phyloP scores from a whole-genome alignment of 1,140 invertebrate genomes.

The Cotesia typhae region DNA sequence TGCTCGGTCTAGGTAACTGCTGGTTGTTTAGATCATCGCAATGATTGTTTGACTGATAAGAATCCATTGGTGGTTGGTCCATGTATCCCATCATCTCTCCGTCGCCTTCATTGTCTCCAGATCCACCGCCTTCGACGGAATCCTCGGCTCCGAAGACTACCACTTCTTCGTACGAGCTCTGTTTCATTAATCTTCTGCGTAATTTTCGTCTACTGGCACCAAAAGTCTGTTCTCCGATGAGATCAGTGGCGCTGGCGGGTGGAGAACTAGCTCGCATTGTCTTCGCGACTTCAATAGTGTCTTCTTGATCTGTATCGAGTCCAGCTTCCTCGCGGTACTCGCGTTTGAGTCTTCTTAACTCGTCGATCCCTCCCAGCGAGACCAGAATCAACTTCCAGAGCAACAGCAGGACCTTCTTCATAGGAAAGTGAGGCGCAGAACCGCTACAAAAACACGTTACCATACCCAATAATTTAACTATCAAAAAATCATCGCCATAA shows the following conservation, averaged over 20 bases:
- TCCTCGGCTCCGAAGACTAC: constrained; percentile 51
- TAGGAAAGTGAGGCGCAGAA: constrained; percentile 93
- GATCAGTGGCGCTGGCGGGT: constrained; percentile 90
- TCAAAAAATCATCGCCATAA: constrained; percentile 82
- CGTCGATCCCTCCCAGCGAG: constrained; percentile 87
- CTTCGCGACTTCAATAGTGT: constrained; percentile 91
- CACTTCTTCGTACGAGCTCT: constrained; percentile 86
- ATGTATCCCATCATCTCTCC: constrained; percentile 49
- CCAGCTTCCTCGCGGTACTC: constrained; percentile 76
- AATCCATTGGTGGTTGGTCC: constrained; percentile 41
- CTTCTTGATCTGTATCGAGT: constrained; percentile 83
- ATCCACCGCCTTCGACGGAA: constrained; percentile 54
- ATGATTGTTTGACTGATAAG: constrained; percentile 49
- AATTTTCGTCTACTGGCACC: constrained; percentile 58
- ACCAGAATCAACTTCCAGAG: constrained; percentile 95
- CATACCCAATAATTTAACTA: constrained; percentile 91
- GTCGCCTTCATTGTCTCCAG: constrained; percentile 50
- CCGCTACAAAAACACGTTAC: constrained; percentile 95
- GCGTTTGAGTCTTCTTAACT: constrained; percentile 79
- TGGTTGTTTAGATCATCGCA: constrained; percentile 51
- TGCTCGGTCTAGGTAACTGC: constrained; percentile 58
- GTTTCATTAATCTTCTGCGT: constrained; percentile 77
- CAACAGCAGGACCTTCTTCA: constrained; percentile 96
- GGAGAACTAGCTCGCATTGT: constrained; percentile 95
- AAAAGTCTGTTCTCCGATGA: constrained; percentile 85